Base-by-base conservation (phyloP, 2,797 vertebrate species). In the Scolopax rusticola region DNA sequence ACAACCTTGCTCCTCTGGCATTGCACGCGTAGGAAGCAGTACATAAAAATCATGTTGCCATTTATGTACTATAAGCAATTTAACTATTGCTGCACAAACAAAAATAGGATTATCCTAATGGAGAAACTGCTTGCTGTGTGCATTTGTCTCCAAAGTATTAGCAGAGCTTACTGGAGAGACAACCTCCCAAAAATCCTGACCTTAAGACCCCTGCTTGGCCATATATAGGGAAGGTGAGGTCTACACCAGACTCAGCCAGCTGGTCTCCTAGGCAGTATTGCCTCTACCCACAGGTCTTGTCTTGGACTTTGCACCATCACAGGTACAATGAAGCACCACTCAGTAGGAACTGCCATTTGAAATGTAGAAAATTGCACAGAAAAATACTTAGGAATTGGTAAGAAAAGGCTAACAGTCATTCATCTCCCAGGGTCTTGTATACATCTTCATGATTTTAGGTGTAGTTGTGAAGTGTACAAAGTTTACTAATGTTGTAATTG, bases 41-140 rank as follows among this genome's bases (percentile, higher is more conserved):
- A 8, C 0, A 0, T 38, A 53, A 54, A 25, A 43, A 23, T 82
- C 8, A 1, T 15, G 10, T n/a, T 79, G 54, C 50, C 9, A 3
- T 57, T 84, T 50, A 32, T 11, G 11, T 70, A 28, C 30, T 54
- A 3, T 25, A 80, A 75, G 23, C 25, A 82, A 45, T 23, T 6
- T 30, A 47, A 47, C 8, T 43, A 63, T 33, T 81, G 48, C 45
- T 36, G 32, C 64, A 54, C 19, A 36, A 87, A 54, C 32, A 27
- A 40, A 77, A 75, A 68, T 23, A 15, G 2, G 1, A 6, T 54
- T 28, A 17, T 54, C 12, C 30, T 67, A 40, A 18, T 30, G 23
- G 38, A 48, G 16, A 68, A 84, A 48, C 14, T 79, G 28, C 40
- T 74, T 84, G 36, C 32, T 51, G 16, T 30, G 6, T 65, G 17